Base-by-base conservation (phyloP, 1,140 invertebrate species). In the Aethina tumida region DNA sequence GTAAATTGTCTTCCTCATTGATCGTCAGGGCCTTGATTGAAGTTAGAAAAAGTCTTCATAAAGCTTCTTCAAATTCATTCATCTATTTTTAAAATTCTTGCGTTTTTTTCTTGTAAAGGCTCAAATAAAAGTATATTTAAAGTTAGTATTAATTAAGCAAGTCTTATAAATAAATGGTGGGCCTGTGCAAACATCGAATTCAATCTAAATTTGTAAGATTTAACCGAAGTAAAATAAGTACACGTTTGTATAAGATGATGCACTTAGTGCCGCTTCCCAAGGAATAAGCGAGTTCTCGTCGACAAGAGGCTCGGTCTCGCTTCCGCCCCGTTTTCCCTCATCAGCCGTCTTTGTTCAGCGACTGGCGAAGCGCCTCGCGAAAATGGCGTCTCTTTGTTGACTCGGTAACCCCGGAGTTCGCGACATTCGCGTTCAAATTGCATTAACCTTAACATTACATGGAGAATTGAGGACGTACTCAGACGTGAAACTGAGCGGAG, bases 381-480 rank as follows among this genome's bases (percentile, higher is more conserved):
- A 60, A 56, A 60, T 58, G 53, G 56, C 51, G 56, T 49, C 48
- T 50, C 53, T 61, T 58, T 61, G 61, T 60, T 62, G 59, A 62
- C 56, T 59, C 53, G 52, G 56, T 56, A 53, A 56, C 56, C 51
- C n/a, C 50, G 52, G 41, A 55, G 54, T 55, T 53, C 48, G 55
- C 58, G 54, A 51, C 56, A 56, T 51, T 50, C 50, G 51, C 45
- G 46, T 47, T 55, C 55, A 60, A 64, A 64, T 64, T 64, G 58
- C 59, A 64, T 62, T 62, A 64, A 56, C 59, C 56, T 62, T 58
- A 60, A 57, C 62, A 64, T 64, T 62, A 62, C 60, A 64, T 62
- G 62, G 59, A 45, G 59, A 59, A 64, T 64, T 64, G 59, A 60
- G 53, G 51, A 60, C 47, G 60, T 60, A 64, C 55, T 57, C 53